phyloP scores from a whole-genome alignment of 2,797 vertebrate genomes.

The Gobio occitaniae region DNA sequence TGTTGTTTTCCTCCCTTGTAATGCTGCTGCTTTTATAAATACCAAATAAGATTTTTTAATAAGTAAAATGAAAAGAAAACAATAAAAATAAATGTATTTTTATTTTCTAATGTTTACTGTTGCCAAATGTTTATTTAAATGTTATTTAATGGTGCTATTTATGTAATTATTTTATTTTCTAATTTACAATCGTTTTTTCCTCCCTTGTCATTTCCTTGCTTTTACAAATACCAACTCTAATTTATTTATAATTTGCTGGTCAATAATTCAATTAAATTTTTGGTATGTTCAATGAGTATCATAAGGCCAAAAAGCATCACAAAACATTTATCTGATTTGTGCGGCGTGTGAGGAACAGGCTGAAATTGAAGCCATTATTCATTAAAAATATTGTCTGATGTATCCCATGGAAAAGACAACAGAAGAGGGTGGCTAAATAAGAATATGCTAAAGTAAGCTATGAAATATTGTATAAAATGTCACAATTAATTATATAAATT shows the following conservation, averaged over 20 bases:
- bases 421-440: background rate
- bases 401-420: background rate
- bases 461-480: background rate
- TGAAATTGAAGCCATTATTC: background rate
- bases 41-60: no score
- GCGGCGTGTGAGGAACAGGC: background rate
- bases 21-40: background rate
- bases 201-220: background rate
- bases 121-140: background rate
- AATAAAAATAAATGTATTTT: no score
- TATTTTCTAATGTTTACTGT: background rate
- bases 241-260: no score
- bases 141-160: background rate
- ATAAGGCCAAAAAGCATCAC: background rate
- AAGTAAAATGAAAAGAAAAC: no score
- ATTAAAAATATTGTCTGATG: background rate
- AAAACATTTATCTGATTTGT: background rate
- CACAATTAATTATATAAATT: background rate
- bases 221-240: background rate
- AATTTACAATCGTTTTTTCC: background rate
- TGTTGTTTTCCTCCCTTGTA: background rate
- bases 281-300: background rate
- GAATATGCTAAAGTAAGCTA: background rate
- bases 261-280: no score
- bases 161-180: background rate